Evolutionary conservation across 2,113 vertebrate genomes (phyloP).

Genomic region (Atractosteus spatula): DNA sequence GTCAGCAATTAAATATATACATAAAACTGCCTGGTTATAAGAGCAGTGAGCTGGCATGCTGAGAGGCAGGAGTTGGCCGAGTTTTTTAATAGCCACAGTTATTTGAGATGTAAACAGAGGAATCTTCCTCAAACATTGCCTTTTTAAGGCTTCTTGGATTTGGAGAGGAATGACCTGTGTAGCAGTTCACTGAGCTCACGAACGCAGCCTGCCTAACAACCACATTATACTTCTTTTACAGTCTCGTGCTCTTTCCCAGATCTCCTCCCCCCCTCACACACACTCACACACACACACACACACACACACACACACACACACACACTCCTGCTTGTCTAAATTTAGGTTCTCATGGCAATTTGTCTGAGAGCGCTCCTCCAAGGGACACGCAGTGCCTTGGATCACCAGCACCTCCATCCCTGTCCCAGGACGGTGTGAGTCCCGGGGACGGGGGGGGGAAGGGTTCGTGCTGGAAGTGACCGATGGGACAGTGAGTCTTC

Average conservation of each 20-base stretch:
- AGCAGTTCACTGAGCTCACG: conserved; percentile 20
- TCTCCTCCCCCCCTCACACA: conserved; percentile 4
- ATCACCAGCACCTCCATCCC: conserved; percentile 11
- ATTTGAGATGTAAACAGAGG: conserved; percentile 56
- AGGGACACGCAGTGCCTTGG: conserved; percentile 12
- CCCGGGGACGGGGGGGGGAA: not conserved
- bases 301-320: not conserved
- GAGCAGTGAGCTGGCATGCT: conserved; percentile 23
- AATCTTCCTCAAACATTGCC: conserved; percentile 67
- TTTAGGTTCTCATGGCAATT: conserved; percentile 31
- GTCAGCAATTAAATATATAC: not conserved
- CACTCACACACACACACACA: not conserved
- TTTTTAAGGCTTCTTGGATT: conserved; percentile 59
- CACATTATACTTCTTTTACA: conserved; percentile 21
- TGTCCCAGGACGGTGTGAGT: not conserved
- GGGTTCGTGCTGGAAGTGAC: conserved; percentile 25
- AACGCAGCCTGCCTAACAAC: conserved; percentile 17
- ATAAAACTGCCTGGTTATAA: conserved; percentile 13
- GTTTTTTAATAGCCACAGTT: conserved; percentile 41
- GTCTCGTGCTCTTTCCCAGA: conserved; percentile 17
- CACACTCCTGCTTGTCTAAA: conserved; percentile 29
- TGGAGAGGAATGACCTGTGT: conserved; percentile 20
- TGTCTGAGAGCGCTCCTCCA: conserved; percentile 15
- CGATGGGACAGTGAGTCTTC: conserved; percentile 27
- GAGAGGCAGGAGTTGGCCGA: conserved; percentile 35